Percentiles rank a stretch among this genome's conserved stretches.
Evolutionary conservation across 2,113 vertebrate species (phyloP).

Genomic region (Mesitornis unicolor): DNA sequence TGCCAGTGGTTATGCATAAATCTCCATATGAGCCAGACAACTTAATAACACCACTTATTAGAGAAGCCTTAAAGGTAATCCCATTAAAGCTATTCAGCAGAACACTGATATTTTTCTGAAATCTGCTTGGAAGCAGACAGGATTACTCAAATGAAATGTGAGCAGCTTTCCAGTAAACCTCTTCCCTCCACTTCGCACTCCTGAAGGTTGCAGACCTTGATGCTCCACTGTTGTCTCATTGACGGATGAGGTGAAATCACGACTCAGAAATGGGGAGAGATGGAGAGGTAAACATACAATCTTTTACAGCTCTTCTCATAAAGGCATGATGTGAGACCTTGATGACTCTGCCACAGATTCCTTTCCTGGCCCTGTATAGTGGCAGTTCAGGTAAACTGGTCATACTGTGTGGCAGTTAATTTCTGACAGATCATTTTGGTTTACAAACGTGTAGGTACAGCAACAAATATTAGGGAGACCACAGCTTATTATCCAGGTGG

Average conservation of each 20-base stretch:
- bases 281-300: neutral
- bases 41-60: conserved; percentile 71
- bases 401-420: neutral
- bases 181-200: neutral
- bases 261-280: neutral
- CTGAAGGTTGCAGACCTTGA: neutral
- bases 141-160: conserved; percentile 53
- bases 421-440: neutral
- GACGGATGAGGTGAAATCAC: neutral
- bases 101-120: conserved; percentile 61
- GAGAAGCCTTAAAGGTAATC: conserved; percentile 71
- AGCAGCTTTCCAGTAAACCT: conserved; percentile 54
- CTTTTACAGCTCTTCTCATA: neutral
- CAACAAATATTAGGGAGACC: neutral
- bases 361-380: neutral
- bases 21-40: conserved; percentile 49
- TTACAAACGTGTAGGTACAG: neutral
- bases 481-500: rapidly evolving
- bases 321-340: neutral
- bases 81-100: conserved; percentile 66
- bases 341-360: neutral
- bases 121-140: conserved; percentile 63
- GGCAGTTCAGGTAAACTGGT: neutral
- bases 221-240: rapidly evolving
- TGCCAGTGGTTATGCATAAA: conserved; percentile 48